Conservation (phyloP, 1,140 invertebrate species). For the Elymnias hypermnestra region DNA sequence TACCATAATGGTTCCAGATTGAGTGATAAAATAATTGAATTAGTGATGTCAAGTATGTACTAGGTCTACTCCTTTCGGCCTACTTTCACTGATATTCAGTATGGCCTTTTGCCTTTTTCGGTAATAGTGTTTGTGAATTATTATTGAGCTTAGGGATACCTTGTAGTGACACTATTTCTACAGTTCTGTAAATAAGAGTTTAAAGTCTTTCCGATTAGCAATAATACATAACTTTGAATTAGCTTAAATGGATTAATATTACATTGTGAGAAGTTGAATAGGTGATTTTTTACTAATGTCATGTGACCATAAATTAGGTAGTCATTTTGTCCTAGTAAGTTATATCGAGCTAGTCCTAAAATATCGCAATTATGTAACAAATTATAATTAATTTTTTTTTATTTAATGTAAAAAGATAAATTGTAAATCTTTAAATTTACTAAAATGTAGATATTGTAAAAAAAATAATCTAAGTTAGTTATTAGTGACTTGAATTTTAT, state of each 20-base stretch:
- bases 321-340: slow-evolving; percentile 66
- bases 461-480: slow-evolving; percentile 47
- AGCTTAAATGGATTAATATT: slow-evolving; percentile 19
- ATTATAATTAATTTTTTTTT: slow-evolving; percentile 39
- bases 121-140: slow-evolving; percentile 29
- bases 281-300: slow-evolving; percentile 60
- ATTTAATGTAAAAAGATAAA: slow-evolving; percentile 39
- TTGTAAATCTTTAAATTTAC: slow-evolving; percentile 45
- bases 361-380: slow-evolving; percentile 51
- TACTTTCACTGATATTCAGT: slow-evolving; percentile 43
- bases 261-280: slow-evolving; percentile 11
- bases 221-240: slow-evolving; percentile 20
- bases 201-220: slow-evolving; percentile 28
- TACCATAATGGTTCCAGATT: slow-evolving; percentile 29
- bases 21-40: slow-evolving; percentile 20
- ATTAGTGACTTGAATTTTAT: slow-evolving; percentile 66
- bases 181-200: slow-evolving; percentile 42
- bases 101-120: slow-evolving; percentile 42
- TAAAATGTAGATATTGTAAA: slow-evolving; percentile 71
- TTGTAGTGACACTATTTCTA: slow-evolving; percentile 45
- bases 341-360: slow-evolving; percentile 71
- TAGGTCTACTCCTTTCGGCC: slow-evolving; percentile 32
- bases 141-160: slow-evolving; percentile 22
- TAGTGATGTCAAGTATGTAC: slow-evolving; percentile 27
- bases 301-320: slow-evolving; percentile 58